A percentile compares a stretch with the other conserved stretches of the same genome.
Conservation (phyloP, 1,140 invertebrate species). For the Drosophila trapezifrons region DNA sequence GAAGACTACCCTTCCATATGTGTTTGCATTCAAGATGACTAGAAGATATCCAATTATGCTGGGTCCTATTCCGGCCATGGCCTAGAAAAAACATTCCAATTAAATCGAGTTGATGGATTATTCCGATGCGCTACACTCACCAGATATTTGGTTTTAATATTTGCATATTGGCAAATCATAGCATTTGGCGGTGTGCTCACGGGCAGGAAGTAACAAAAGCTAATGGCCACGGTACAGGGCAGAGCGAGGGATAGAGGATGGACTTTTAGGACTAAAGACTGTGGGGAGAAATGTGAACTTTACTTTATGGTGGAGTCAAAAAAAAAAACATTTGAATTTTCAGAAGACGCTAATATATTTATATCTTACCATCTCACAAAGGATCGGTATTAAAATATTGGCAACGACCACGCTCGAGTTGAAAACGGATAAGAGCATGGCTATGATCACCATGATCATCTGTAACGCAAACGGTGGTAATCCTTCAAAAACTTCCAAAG, state of each 20-base stretch:
- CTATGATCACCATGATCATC: slow-evolving; percentile 79
- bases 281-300: slow-evolving; percentile 46
- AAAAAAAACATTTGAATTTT: background rate
- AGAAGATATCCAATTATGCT: slow-evolving; percentile 65
- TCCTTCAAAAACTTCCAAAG: slow-evolving; percentile 85
- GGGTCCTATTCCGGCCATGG: slow-evolving; percentile 89
- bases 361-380: slow-evolving; percentile 88
- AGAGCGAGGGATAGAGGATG: slow-evolving; percentile 95
- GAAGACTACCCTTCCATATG: slow-evolving; percentile 40
- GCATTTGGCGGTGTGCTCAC: slow-evolving; percentile 94
- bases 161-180: slow-evolving; percentile 91
- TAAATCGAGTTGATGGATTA: background rate
- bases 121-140: slow-evolving; percentile 1
- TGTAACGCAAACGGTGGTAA: slow-evolving; percentile 86
- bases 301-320: background rate
- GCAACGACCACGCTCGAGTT: slow-evolving; percentile 92
- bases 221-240: slow-evolving; percentile 90
- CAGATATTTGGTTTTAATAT: slow-evolving; percentile 65
- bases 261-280: slow-evolving; percentile 86
- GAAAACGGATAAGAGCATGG: slow-evolving; percentile 89
- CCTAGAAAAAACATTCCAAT: slow-evolving; percentile 54
- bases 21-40: slow-evolving; percentile 28
- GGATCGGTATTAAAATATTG: slow-evolving; percentile 90
- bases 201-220: slow-evolving; percentile 88
- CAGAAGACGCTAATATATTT: background rate